Conservation (phyloP, 2,888 invertebrate genomes). For the Drosophila kambysellisi region DNA sequence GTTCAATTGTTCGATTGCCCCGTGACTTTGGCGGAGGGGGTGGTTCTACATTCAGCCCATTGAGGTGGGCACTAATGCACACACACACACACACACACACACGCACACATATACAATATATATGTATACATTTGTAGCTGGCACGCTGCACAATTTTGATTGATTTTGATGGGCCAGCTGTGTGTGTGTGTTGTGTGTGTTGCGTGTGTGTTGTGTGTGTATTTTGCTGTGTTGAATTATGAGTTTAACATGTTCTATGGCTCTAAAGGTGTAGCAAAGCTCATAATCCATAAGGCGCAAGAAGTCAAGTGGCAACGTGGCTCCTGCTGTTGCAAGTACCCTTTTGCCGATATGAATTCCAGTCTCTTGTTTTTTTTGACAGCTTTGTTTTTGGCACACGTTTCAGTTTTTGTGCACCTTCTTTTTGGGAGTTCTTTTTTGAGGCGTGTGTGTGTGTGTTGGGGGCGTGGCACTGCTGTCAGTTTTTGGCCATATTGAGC, state of each 20-base stretch:
- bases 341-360: slow-evolving; percentile 15
- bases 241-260: slow-evolving; percentile 51
- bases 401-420: slow-evolving; percentile 70
- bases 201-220: background rate
- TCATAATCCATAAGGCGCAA: slow-evolving; percentile 50
- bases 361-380: slow-evolving; percentile 3
- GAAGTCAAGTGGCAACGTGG: slow-evolving; percentile 63
- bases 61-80: slow-evolving; percentile 44
- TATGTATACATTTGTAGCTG: slow-evolving; percentile 42
- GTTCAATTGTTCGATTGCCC: slow-evolving; percentile 73
- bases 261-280: slow-evolving; percentile 58
- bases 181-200: slow-evolving; percentile 7
- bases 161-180: slow-evolving; percentile 48
- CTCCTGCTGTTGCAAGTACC: slow-evolving; percentile 41
- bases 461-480: slow-evolving; percentile 60
- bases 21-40: slow-evolving; percentile 3
- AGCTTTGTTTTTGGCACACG: slow-evolving; percentile 71
- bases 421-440: slow-evolving; percentile 15
- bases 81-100: background rate
- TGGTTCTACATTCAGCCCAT: slow-evolving; percentile 18
- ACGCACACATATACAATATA: too few relatives aligned
- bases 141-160: slow-evolving; percentile 67
- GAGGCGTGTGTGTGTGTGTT: background rate
- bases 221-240: slow-evolving; percentile 65
- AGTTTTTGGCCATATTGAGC: slow-evolving; percentile 65